Percentiles rank a stretch among this genome's conserved stretches.
phyloP scores from a whole-genome alignment of 64 coral and sea anemone species.

The Pocillopora verrucosa region DNA sequence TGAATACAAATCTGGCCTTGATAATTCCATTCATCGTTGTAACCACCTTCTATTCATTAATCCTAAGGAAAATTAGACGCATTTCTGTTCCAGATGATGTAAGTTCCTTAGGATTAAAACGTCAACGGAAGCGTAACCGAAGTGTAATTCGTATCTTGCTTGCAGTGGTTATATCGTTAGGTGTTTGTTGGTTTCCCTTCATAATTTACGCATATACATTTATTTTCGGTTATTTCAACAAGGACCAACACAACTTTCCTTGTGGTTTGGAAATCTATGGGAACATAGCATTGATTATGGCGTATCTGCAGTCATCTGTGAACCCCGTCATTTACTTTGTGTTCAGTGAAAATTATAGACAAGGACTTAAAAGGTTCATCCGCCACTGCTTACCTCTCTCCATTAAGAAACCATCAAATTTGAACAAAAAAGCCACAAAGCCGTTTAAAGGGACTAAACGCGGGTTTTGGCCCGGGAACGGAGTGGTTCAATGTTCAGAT shows the following conservation, averaged over 20 bases:
- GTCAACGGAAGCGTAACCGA: not conserved
- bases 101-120: not conserved
- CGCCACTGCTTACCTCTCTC: not conserved
- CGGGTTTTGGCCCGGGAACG: too few relatives aligned
- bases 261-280: not conserved
- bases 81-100: not conserved
- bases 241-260: not conserved
- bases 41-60: not conserved
- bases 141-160: slow-evolving; percentile 7
- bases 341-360: slow-evolving; percentile 10
- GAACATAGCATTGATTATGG: not conserved
- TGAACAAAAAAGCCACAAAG: not conserved
- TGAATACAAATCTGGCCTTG: not conserved
- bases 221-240: not conserved
- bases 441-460: not conserved
- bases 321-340: slow-evolving; percentile 19
- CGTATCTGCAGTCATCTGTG: slow-evolving; percentile 8
- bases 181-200: slow-evolving; percentile 25
- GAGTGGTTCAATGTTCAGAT: not conserved
- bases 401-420: not conserved
- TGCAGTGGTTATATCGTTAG: slow-evolving; percentile 3
- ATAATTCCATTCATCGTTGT: slow-evolving; percentile 1
- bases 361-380: not conserved
- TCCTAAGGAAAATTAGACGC: not conserved
- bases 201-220: not conserved